Base-by-base conservation (phyloP, 2,888 invertebrate species). In the Agrotis clavis region DNA sequence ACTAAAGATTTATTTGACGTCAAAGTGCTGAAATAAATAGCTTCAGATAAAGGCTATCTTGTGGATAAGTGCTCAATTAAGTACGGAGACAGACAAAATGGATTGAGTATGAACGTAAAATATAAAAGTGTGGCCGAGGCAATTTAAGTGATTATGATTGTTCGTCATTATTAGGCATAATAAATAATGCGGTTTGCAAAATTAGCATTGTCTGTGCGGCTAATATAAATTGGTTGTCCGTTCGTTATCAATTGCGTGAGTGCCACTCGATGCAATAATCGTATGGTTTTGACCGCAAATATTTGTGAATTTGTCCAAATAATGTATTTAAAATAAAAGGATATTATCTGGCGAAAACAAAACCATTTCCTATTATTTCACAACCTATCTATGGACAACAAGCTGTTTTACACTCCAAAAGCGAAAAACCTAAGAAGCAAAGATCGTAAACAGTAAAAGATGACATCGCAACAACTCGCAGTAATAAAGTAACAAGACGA, bases 11-110 rank as follows among this genome's bases (percentile, higher is more conserved):
- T 74, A 86, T 86, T 73, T 59, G 67, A 77, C 60, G 59, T 62
- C 70, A 63, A 51, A 77, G 71, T 73, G 84, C 81, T 76, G 64
- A 74, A 83, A 85, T 85, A 73, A 76, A 79, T 85, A 73, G 67
- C 72, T 65, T 59, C 21, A 71, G 76, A 85, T 83, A 67, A 79
- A 73, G 56, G 30, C 61, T 73, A 68, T 62, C 75, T 68, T 70
- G 60, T 50, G 67, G 83, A 76, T 72, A 70, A 79, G 67, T 61
- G 70, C 70, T 79, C 79, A 82, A 71, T 82, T 82, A 82, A 71
- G 70, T 18, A 18, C 54, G 19, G 47, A 75, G 63, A 72, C 67
- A 51, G 53, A 59, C 69, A 6, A 67, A 69, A 83, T 68, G 75
- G 70, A 71, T 75, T 68, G 67, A 69, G 67, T 79, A 72, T 60